Base-by-base conservation (phyloP, 2,888 invertebrate genomes). In the Cyclophora punctaria region DNA sequence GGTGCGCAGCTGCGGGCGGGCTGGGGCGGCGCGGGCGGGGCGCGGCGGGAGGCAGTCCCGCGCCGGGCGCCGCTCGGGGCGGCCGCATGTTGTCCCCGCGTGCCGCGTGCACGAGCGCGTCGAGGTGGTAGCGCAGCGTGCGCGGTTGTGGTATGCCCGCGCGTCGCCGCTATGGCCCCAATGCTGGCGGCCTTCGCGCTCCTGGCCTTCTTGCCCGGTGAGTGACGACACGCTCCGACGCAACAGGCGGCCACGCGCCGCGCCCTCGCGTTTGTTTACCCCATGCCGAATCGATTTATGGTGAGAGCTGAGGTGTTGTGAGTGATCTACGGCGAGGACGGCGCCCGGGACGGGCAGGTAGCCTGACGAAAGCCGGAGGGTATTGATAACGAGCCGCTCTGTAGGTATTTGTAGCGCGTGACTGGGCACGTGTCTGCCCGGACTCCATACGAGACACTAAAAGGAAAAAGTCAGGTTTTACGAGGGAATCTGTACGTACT, bases 81-180 rank as follows among this genome's bases (percentile, higher is more conserved):
- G 83, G 82, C 78, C 75, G 80, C 72, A 68, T 69, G 74, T 59
- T 59, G 62, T 67, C 56, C 68, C 44, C 33, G 20, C 7, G 42
- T 43, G 58, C 63, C 67, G 78, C 78, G 78, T 80, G 85, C 79
- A 85, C 83, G 82, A 83, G 81, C 80, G 83, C 83, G 83, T 73
- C 81, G 73, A 76, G 76, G 82, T 85, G 84, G 82, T 86, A 85
- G 85, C 84, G 84, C 83, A 78, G 80, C 81, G 82, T 77, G 85
- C 85, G 85, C 86, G 85, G 83, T 84, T 83, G 86, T 83, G 85
- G 82, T 84, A 84, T 85, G 86, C 84, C 86, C 86, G 86, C 86
- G 86, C 86, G 79, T 75, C 77, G 77, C 80, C 75, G 83, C 75
- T 74, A 86, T 85, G 86, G 83, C 78, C 83, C 76, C 78, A 68